Percentiles rank a stretch among this genome's conserved stretches.
These are phyloP conservation scores for Muscicapa striata DNA, from an alignment of 2,797 vertebrate genomes.

Conservation along the genomic window DNA sequence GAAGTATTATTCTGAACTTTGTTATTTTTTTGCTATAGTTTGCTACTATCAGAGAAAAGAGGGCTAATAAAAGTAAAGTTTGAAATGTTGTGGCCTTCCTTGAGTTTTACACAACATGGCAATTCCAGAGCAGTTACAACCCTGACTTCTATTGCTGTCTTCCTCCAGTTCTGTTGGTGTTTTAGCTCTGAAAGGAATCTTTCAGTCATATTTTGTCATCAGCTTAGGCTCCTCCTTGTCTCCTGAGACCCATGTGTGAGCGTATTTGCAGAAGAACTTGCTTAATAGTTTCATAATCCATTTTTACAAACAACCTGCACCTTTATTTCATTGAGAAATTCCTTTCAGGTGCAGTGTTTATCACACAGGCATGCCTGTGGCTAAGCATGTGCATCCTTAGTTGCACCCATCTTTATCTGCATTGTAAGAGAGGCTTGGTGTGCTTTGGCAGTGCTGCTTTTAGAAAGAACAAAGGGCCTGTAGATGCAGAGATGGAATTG, in stretches of 20 bases:
- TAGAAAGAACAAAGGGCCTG: neutral
- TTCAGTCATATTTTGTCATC: neutral
- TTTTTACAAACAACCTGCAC: neutral
- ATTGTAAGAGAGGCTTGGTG: neutral
- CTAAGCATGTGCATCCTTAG: neutral
- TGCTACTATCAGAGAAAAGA: neutral
- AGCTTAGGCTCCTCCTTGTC: neutral
- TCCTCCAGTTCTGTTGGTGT: neutral
- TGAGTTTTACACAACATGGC: neutral
- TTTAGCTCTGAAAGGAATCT: neutral
- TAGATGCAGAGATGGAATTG: neutral
- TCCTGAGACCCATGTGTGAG: neutral
- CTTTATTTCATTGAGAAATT: neutral
- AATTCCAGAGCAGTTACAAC: neutral
- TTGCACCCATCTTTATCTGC: neutral
- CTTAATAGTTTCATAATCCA: neutral
- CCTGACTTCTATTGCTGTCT: neutral
- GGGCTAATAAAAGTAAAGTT: neutral
- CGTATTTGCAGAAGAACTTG: neutral
- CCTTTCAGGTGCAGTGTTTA: neutral
- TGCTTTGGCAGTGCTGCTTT: neutral
- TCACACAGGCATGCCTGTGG: neutral
- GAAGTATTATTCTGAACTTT: neutral
- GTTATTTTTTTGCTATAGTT: neutral
- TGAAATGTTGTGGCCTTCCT: neutral